phyloP scores from a whole-genome alignment of 2,797 vertebrate species.

The Sebastes umbrosus region DNA sequence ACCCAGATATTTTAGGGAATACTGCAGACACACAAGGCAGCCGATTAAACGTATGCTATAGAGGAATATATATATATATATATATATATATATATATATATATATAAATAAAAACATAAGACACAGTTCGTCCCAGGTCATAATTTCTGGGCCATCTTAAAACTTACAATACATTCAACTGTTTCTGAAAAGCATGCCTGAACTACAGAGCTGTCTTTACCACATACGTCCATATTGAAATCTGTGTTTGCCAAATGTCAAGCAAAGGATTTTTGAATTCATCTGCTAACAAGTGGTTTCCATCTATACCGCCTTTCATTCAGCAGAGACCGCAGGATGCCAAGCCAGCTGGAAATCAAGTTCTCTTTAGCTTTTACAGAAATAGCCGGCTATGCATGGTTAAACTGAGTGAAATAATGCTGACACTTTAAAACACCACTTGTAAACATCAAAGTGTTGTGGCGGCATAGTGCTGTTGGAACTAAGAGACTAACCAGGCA shows the following conservation, averaged over 20 bases:
- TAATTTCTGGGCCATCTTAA: background rate
- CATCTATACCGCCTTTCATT: background rate
- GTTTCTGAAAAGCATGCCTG: background rate
- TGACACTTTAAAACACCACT: background rate
- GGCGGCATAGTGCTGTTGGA: background rate
- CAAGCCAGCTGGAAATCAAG: background rate
- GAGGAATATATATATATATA: too few relatives aligned
- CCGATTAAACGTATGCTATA: background rate
- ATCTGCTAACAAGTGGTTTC: background rate
- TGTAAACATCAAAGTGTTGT: background rate
- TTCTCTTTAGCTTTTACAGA: background rate
- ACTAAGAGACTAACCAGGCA: background rate
- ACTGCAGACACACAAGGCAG: background rate
- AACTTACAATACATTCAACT: background rate
- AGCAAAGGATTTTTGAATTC: background rate
- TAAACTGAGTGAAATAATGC: background rate
- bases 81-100: too few relatives aligned
- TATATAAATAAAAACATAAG: background rate
- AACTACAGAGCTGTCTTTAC: background rate
- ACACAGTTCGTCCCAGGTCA: background rate
- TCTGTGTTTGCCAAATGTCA: conserved; percentile 10
- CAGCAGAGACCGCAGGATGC: background rate
- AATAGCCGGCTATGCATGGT: background rate
- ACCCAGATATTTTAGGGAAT: background rate
- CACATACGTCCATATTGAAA: background rate